These are phyloP conservation scores for Eremophila alpestris DNA, from an alignment of 2,797 vertebrate genomes.

Conservation along the genomic window DNA sequence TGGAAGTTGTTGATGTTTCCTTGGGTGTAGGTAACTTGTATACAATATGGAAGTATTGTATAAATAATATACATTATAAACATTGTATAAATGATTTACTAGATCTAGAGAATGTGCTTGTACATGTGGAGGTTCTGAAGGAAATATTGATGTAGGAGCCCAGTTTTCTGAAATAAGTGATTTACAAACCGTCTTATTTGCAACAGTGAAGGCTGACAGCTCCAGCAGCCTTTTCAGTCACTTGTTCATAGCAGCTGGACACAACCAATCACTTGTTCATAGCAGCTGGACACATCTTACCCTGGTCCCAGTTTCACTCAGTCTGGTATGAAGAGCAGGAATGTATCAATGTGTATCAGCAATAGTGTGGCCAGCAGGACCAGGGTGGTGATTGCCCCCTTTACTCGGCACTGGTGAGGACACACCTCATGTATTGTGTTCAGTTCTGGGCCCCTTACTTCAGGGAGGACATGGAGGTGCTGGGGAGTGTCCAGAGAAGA, in stretches of 20 bases:
- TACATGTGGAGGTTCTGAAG: background rate
- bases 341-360: background rate
- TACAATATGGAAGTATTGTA: background rate
- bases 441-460: background rate
- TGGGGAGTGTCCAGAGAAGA: background rate
- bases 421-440: background rate
- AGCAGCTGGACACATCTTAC: background rate
- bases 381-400: background rate
- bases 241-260: background rate
- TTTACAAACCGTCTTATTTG: background rate
- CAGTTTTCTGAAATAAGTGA: background rate
- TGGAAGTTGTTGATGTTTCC: background rate
- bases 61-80: too few relatives aligned
- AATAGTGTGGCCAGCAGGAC: background rate
- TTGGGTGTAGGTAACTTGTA: background rate
- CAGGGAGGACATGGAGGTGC: background rate
- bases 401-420: background rate
- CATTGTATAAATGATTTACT: background rate
- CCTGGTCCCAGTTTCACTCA: background rate
- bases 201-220: background rate
- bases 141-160: background rate
- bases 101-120: background rate
- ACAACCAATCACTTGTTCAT: background rate
- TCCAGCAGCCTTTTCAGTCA: background rate
- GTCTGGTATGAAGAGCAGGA: background rate